Evolutionary conservation across 2,113 vertebrate species (phyloP).

Genomic region (Hemiprocne comata): DNA sequence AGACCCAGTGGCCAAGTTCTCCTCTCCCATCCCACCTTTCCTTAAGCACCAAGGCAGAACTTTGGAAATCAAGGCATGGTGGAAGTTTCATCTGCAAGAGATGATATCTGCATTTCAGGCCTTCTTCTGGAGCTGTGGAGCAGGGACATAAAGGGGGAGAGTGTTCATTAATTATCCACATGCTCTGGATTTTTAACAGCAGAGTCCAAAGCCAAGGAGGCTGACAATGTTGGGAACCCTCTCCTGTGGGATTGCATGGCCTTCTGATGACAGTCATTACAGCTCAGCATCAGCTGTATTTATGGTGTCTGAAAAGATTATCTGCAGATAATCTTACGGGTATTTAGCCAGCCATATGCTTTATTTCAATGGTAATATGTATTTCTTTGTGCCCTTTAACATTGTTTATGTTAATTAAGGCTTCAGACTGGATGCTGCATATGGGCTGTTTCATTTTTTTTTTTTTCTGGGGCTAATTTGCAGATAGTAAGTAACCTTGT

Average conservation of each 20-base stretch:
- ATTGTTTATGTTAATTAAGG: constrained; percentile 65
- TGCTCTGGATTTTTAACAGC: background rate
- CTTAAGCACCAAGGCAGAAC: background rate
- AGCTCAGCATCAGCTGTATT: constrained; percentile 42
- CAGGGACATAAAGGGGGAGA: background rate
- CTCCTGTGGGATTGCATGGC: background rate
- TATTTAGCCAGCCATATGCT: constrained; percentile 69
- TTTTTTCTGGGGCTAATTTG: constrained; percentile 15
- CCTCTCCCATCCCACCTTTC: background rate
- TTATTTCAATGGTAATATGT: constrained; percentile 40
- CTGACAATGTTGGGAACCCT: background rate
- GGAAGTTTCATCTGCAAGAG: background rate
- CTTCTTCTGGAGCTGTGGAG: background rate
- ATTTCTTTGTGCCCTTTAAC: constrained; percentile 28
- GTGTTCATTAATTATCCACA: background rate
- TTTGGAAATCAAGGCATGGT: rapidly evolving
- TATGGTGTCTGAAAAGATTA: constrained; percentile 61
- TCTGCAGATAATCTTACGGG: constrained; percentile 64
- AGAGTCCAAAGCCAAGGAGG: background rate
- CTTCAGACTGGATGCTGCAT: constrained; percentile 49
- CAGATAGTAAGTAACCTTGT: constrained; percentile 5
- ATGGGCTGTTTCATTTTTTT: background rate
- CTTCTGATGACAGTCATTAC: constrained; percentile 10
- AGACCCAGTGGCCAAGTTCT: background rate
- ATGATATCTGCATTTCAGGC: background rate